Conservation (phyloP, 2,797 vertebrate genomes). For the Chelidonichthys spinosus region DNA sequence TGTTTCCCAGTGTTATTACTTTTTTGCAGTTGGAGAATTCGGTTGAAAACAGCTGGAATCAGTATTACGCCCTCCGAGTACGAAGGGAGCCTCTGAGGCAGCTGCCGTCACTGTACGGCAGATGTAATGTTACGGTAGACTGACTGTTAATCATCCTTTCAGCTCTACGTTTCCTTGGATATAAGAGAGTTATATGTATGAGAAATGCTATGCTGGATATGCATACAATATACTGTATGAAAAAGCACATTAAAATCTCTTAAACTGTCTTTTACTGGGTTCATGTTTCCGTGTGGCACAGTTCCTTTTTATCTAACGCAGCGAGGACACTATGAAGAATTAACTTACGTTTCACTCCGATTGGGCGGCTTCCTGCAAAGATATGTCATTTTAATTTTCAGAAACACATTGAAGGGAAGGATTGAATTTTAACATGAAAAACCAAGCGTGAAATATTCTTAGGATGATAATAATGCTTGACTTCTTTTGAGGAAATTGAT, state of each 20-base stretch:
- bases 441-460: conserved; percentile 53
- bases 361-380: conserved; percentile 68
- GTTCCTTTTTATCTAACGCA: conserved; percentile 57
- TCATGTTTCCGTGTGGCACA: conserved; percentile 56
- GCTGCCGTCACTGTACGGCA: conserved; percentile 61
- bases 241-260: conserved; percentile 86
- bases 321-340: conserved; percentile 54
- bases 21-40: conserved; percentile 71
- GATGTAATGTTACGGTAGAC: conserved; percentile 75
- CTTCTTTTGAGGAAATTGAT: conserved; percentile 39
- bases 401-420: conserved; percentile 55
- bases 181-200: conserved; percentile 84
- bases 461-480: conserved; percentile 42
- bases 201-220: conserved; percentile 84
- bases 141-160: conserved; percentile 81
- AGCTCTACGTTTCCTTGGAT: conserved; percentile 75
- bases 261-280: conserved; percentile 76
- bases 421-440: conserved; percentile 63
- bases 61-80: conserved; percentile 56
- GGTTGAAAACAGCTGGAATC: conserved; percentile 65
- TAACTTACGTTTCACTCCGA: conserved; percentile 66
- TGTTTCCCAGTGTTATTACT: conserved; percentile 75
- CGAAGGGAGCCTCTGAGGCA: conserved; percentile 54
- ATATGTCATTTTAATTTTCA: conserved; percentile 73
- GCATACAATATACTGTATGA: conserved; percentile 86